phyloP scores from a whole-genome alignment of 2,888 invertebrate species.

The Elaeidobius kamerunicus region DNA sequence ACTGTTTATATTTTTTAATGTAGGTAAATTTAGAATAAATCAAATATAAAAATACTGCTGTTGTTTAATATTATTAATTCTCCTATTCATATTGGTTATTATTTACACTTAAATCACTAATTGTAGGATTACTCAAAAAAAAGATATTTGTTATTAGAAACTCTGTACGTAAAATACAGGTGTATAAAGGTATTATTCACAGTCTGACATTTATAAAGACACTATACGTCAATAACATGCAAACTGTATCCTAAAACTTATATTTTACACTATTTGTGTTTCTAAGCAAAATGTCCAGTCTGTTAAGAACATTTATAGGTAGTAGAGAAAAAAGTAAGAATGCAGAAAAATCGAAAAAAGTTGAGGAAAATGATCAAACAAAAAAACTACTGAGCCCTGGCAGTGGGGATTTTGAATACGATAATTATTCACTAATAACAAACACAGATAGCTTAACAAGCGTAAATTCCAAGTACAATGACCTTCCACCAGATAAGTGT shows the following conservation, averaged over 20 bases:
- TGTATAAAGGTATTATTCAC: no score
- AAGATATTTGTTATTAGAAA: no score
- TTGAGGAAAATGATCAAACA: not conserved
- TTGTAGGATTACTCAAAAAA: no score
- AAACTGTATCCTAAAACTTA: not conserved
- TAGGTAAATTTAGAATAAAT: no score
- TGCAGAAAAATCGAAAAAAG: constrained; percentile 1
- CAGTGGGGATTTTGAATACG: constrained; percentile 33
- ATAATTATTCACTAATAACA: not conserved
- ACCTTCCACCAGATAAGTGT: constrained; percentile 22
- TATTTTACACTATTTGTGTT: constrained; percentile 4
- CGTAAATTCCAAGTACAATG: not conserved
- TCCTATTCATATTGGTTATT: no score
- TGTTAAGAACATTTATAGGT: constrained; percentile 5
- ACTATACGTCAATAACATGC: not conserved
- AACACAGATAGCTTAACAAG: constrained; percentile 2
- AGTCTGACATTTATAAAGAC: not conserved
- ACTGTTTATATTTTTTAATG: no score
- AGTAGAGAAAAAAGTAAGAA: not conserved
- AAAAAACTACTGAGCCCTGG: constrained; percentile 14
- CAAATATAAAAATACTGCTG: no score
- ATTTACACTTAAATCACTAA: no score
- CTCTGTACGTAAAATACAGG: no score
- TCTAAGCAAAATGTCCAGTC: constrained; percentile 19
- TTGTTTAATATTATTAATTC: no score